Conservation (phyloP, 2,113 vertebrate genomes). For the Aviceda subcristata region DNA sequence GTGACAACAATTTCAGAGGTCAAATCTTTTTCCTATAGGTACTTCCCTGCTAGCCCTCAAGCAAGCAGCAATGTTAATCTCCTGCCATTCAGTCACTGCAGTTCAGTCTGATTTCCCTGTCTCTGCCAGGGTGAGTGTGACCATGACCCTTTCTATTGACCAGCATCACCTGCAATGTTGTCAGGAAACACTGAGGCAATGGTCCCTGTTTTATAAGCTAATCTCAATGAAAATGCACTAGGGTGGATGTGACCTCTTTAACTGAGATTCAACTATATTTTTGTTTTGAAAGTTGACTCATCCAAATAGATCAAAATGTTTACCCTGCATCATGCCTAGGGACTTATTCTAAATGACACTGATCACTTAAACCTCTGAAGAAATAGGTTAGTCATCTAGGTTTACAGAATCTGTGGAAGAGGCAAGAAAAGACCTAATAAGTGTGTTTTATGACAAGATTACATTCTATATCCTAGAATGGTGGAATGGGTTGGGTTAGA, state of each 20-base stretch:
- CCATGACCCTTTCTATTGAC: neutral
- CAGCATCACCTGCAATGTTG: neutral
- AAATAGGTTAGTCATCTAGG: neutral
- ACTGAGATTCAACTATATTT: neutral
- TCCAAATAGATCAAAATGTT: neutral
- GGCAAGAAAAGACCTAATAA: neutral
- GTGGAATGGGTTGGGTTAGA: neutral
- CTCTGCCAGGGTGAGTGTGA: neutral
- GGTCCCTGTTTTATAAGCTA: neutral
- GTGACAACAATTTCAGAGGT: neutral
- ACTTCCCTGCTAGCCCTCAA: neutral
- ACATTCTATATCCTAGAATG: neutral
- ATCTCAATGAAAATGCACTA: neutral
- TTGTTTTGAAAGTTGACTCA: neutral
- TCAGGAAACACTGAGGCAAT: neutral
- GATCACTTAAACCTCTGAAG: neutral
- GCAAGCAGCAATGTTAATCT: neutral
- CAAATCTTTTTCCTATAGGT: neutral
- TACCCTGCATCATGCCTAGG: neutral
- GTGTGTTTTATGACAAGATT: neutral
- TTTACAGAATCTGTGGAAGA: neutral
- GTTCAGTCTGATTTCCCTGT: neutral
- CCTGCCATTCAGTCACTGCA: neutral
- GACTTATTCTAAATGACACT: neutral
- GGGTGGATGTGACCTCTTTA: neutral